phyloP scores from a whole-genome alignment of 2,888 invertebrate genomes.

The Synanthedon vespiformis region DNA sequence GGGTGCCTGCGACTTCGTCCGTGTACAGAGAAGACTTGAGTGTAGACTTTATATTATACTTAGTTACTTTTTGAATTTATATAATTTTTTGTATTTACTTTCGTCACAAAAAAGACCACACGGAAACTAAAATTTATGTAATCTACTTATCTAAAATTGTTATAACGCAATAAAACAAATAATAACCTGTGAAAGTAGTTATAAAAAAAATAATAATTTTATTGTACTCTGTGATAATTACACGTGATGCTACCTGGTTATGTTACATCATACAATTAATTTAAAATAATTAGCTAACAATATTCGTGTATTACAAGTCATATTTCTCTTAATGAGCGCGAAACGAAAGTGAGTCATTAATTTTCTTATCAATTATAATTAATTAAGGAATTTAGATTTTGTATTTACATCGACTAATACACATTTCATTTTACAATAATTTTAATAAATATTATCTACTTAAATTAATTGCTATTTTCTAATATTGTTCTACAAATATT shows the following conservation, averaged over 20 bases:
- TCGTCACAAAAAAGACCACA: too few relatives aligned
- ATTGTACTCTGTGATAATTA: conserved; percentile 7
- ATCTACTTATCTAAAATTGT: background rate
- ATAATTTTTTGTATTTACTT: too few relatives aligned
- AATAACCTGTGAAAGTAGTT: conserved; percentile 4
- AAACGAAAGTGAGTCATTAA: conserved; percentile 9
- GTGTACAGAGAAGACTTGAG: too few relatives aligned
- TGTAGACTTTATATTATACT: too few relatives aligned
- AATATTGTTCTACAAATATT: too few relatives aligned
- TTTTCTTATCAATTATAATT: conserved; percentile 1
- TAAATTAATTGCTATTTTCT: too few relatives aligned
- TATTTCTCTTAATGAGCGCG: conserved; percentile 6
- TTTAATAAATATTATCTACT: too few relatives aligned
- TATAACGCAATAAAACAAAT: conserved; percentile 2
- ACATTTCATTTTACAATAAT: too few relatives aligned
- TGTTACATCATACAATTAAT: conserved; percentile 6
- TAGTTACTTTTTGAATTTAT: too few relatives aligned
- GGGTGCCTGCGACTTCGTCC: too few relatives aligned
- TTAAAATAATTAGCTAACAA: conserved; percentile 6
- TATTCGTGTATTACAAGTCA: conserved; percentile 2
- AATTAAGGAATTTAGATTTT: background rate
- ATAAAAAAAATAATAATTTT: conserved; percentile 5
- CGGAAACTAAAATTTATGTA: too few relatives aligned
- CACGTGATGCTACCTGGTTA: conserved; percentile 4
- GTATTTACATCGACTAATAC: too few relatives aligned